Evolutionary conservation across 2,113 vertebrate species (phyloP).

Genomic region (Coptodon bakossiorum): DNA sequence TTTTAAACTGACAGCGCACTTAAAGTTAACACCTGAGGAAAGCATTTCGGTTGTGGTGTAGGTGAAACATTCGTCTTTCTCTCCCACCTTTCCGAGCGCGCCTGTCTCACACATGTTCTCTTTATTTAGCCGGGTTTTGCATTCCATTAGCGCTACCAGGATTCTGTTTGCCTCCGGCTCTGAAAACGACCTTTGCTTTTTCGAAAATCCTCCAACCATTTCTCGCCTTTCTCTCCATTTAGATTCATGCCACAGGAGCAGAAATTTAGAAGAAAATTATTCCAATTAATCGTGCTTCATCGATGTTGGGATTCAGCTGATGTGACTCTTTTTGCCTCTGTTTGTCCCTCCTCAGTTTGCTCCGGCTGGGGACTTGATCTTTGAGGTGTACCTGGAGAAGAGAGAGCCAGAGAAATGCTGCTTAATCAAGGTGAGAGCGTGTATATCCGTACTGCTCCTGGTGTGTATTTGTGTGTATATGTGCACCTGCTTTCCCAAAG

Average conservation of each 20-base stretch:
- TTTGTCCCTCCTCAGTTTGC: conserved; percentile 74
- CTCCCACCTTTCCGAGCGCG: neutral
- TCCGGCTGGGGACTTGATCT: conserved; percentile 91
- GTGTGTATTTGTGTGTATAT: neutral
- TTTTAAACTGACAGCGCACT: neutral
- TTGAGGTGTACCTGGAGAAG: conserved; percentile 92
- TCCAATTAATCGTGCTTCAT: conserved; percentile 26
- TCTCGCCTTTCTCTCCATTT: conserved; percentile 3
- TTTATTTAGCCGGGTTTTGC: conserved; percentile 26
- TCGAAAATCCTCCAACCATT: neutral
- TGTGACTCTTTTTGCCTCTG: neutral
- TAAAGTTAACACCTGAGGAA: neutral
- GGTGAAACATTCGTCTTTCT: neutral
- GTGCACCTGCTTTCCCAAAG: neutral
- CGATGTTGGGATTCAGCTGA: conserved; percentile 10
- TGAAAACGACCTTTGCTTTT: conserved; percentile 10
- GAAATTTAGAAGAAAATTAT: conserved; percentile 6
- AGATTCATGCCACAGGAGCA: neutral
- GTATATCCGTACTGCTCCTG: neutral
- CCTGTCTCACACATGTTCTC: neutral
- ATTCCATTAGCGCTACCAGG: neutral
- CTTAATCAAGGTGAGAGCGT: conserved; percentile 80
- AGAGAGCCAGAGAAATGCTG: conserved; percentile 86
- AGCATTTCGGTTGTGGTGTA: neutral
- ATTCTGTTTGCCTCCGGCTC: conserved; percentile 15